phyloP scores from a whole-genome alignment of 2,113 vertebrate genomes.

The Psammodynastes pulverulentus region DNA sequence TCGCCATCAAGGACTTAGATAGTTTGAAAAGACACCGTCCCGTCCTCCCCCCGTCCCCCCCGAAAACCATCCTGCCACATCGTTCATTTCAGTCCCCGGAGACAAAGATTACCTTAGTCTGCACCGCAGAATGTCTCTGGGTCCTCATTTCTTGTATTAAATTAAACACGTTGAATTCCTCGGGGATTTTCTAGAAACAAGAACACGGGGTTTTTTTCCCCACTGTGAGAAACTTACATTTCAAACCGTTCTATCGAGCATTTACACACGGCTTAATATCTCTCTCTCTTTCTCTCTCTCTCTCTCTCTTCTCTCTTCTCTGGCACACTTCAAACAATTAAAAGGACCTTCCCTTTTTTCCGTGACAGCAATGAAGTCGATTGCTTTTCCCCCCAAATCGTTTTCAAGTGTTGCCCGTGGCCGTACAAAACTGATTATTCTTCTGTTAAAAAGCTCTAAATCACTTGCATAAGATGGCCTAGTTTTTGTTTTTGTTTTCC shows the following conservation, averaged over 20 bases:
- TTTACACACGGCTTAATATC: too few species aligned
- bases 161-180: conserved; percentile 95
- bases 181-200: conserved; percentile 92
- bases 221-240: background rate
- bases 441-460: conserved; percentile 6
- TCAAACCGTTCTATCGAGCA: background rate
- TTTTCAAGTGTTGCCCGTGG: conserved; percentile 6
- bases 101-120: conserved; percentile 86
- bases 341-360: background rate
- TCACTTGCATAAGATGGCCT: conserved; percentile 11
- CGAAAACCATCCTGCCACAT: background rate
- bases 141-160: conserved; percentile 99
- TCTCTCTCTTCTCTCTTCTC: background rate
- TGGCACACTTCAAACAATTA: background rate
- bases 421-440: background rate
- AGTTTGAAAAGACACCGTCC: background rate
- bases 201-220: conserved; percentile 13
- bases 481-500: conserved; percentile 17
- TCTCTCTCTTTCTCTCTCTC: background rate
- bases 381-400: background rate
- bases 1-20: too few species aligned
- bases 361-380: background rate
- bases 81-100: background rate
- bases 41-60: background rate
- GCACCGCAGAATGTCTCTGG: conserved; percentile 95